Evolutionary conservation across 2,888 invertebrate species (phyloP).

Genomic region (Drosophila cognata): DNA sequence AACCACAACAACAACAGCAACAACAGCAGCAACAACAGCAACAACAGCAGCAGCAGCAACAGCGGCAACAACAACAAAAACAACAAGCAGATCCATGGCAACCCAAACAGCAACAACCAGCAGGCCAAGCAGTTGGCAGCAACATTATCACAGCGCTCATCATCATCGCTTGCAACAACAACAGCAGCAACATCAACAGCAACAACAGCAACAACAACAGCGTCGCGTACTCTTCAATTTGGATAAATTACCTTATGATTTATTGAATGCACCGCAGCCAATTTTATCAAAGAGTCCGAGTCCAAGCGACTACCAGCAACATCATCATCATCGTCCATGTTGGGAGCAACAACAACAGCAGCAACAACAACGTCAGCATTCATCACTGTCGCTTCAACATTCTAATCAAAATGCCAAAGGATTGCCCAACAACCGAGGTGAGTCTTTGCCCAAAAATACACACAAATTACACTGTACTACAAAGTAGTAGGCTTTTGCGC

Average conservation of each 20-base stretch:
- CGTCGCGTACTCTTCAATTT: slow-evolving; percentile 84
- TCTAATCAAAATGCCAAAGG: slow-evolving; percentile 85
- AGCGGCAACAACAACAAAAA: slow-evolving; percentile 37
- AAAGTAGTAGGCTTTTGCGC: slow-evolving; percentile 26
- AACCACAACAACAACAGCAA: slow-evolving; percentile 50
- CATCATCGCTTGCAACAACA: slow-evolving; percentile 55
- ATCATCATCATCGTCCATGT: slow-evolving; percentile 38
- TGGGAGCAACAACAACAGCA: slow-evolving; percentile 44
- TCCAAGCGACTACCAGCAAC: slow-evolving; percentile 63
- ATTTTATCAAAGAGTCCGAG: slow-evolving; percentile 70
- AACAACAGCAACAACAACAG: slow-evolving; percentile 60
- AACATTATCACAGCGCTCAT: slow-evolving; percentile 65
- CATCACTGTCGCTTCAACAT: slow-evolving; percentile 83
- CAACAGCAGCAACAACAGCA: slow-evolving; percentile 20
- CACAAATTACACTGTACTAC: slow-evolving; percentile 69
- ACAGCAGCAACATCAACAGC: slow-evolving; percentile 51
- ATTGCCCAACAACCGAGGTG: slow-evolving; percentile 84
- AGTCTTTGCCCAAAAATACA: slow-evolving; percentile 52
- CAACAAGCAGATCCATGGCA: slow-evolving; percentile 24
- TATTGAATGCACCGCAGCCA: slow-evolving; percentile 83
- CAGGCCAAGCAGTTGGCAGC: slow-evolving; percentile 66
- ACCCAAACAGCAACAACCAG: slow-evolving; percentile 31
- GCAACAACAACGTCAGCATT: slow-evolving; percentile 80
- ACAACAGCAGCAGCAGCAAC: slow-evolving; percentile 22
- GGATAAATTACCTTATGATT: slow-evolving; percentile 84